A percentile compares a stretch with the other conserved stretches of the same genome.
These are phyloP conservation scores for Drosophila paranaensis DNA, from an alignment of 2,888 invertebrate genomes.

Conservation along the genomic window DNA sequence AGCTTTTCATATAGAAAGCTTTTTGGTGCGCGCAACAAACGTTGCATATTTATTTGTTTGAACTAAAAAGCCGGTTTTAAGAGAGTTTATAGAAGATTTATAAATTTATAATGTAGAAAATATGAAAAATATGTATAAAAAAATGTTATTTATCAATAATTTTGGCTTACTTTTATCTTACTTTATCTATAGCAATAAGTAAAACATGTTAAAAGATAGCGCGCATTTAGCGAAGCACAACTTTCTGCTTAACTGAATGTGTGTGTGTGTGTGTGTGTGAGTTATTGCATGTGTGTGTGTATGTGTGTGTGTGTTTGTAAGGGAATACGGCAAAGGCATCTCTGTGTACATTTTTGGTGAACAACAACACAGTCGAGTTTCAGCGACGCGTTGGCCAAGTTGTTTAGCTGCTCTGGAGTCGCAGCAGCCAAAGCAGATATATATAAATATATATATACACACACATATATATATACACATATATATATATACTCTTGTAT, in stretches of 20 bases:
- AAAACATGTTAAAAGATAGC: conserved; percentile 12
- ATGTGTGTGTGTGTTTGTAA: conserved; percentile 19
- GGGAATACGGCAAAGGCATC: conserved; percentile 51
- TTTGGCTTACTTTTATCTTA: background rate
- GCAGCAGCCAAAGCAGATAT: conserved; percentile 16
- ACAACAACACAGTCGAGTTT: conserved; percentile 76
- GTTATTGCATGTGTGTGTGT: background rate
- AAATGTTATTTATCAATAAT: background rate
- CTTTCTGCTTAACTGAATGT: conserved; percentile 39
- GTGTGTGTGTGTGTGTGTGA: conserved; percentile 21
- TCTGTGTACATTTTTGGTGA: conserved; percentile 66
- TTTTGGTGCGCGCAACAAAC: conserved; percentile 19
- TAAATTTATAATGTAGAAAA: too few species aligned
- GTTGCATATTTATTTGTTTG: conserved; percentile 22
- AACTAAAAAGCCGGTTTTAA: conserved; percentile 35
- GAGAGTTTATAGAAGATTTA: background rate
- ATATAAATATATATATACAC: conserved; percentile 4
- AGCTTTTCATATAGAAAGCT: conserved; percentile 51
- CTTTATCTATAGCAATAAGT: conserved; percentile 1
- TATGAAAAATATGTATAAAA: background rate
- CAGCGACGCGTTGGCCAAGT: conserved; percentile 71
- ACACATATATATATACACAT: background rate
- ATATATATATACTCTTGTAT: conserved; percentile 2
- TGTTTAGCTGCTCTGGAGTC: conserved; percentile 48
- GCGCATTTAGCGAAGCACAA: conserved; percentile 37